Evolutionary conservation across 2,113 vertebrate species (phyloP).

Genomic region (Monopterus albus): DNA sequence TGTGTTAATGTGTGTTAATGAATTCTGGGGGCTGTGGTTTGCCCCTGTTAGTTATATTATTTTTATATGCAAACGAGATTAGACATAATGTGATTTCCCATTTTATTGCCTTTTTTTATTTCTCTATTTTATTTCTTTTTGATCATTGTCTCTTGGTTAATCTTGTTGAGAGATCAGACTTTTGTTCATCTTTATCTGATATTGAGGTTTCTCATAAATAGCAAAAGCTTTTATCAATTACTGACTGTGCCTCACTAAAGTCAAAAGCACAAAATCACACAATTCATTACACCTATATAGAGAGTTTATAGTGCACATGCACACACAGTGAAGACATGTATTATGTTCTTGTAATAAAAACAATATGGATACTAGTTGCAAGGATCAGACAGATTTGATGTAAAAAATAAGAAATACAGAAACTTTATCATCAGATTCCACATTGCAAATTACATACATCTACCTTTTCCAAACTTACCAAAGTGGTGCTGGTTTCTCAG

Average conservation of each 20-base stretch:
- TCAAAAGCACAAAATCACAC: conserved; percentile 34
- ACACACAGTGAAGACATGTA: conserved; percentile 2
- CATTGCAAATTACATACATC: neutral
- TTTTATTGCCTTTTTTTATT: conserved; percentile 26
- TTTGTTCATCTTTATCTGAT: conserved; percentile 74
- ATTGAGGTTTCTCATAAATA: conserved; percentile 75
- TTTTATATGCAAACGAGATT: conserved; percentile 65
- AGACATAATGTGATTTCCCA: conserved; percentile 58
- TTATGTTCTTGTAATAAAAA: conserved; percentile 10
- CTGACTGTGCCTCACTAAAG: conserved; percentile 40
- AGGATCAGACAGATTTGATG: conserved; percentile 14
- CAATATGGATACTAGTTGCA: neutral
- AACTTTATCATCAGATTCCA: conserved; percentile 16
- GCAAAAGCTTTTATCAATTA: conserved; percentile 77
- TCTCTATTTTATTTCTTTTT: conserved; percentile 45
- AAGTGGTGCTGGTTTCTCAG: conserved; percentile 11
- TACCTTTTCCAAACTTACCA: conserved; percentile 12
- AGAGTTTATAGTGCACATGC: neutral
- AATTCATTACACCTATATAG: conserved; percentile 17
- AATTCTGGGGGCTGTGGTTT: conserved; percentile 75
- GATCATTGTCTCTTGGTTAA: conserved; percentile 67
- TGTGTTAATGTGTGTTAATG: too few relatives aligned
- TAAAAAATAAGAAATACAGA: neutral
- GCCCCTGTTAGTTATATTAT: conserved; percentile 16
- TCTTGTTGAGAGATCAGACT: conserved; percentile 78